Percentiles rank a stretch among this genome's conserved stretches.
These are phyloP conservation scores for Ylistrum balloti DNA, from an alignment of 1,140 invertebrate species.

Conservation along the genomic window DNA sequence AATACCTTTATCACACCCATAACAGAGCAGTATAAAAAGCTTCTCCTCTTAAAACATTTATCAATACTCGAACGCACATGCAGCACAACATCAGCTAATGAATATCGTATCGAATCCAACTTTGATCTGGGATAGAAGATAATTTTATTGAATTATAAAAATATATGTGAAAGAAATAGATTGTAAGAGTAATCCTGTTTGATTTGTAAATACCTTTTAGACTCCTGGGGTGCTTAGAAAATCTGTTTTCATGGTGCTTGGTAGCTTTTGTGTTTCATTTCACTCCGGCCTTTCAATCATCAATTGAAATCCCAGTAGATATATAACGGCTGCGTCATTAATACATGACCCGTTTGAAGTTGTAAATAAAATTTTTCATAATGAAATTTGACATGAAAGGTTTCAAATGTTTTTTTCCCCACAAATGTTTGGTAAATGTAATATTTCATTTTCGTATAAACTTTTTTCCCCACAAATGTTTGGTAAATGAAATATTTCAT, in stretches of 20 bases:
- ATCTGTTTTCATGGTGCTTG: not conserved
- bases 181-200: not conserved
- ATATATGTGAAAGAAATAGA: not conserved
- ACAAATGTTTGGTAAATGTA: not conserved
- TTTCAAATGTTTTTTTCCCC: not conserved
- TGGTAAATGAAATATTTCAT: not conserved
- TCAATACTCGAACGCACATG: not conserved
- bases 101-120: not conserved
- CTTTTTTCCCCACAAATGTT: not conserved
- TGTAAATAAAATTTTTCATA: not conserved
- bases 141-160: not conserved
- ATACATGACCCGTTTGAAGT: not conserved
- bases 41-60: constrained; percentile 31
- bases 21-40: not conserved
- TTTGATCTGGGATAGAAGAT: not conserved
- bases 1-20: not conserved
- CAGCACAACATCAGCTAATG: not conserved
- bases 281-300: not conserved
- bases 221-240: not conserved
- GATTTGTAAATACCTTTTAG: not conserved
- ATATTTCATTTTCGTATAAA: not conserved
- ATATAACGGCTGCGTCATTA: not conserved
- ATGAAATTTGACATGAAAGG: not conserved
- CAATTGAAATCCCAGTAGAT: not conserved
- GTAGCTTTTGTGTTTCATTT: not conserved